Base-by-base conservation (phyloP, 2,113 vertebrate species). In the Probosciger aterrimus region DNA sequence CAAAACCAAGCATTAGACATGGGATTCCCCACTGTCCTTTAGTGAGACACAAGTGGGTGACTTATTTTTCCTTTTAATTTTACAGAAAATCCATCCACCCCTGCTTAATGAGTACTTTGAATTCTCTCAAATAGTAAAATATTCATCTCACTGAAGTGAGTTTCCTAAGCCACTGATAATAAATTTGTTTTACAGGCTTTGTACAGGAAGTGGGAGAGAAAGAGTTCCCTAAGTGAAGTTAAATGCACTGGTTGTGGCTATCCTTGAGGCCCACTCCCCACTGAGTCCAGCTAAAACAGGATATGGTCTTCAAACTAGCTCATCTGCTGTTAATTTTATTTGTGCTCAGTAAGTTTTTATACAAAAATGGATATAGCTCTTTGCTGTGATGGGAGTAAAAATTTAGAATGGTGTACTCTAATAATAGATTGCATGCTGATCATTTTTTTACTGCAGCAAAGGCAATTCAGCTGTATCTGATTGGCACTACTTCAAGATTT, bases 401-500 rank as follows among this genome's bases (percentile, higher is more conserved):
- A 63, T 70, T 85, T 81, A 44, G 62, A 92, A 85, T 76, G 44
- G 41, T 68, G 41, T 79, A 39, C 89, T 97, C 91, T 95, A 96
- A 92, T 95, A 97, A 96, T 94, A 95, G 95, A 95, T 84, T 86
- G 81, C 86, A 78, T 2, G 35, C 83, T 82, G 91, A 93, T 92
- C 11, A 11, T 94, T 92, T 89, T 95, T 95, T 87, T 86, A 62
- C 78, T 79, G 55, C 85, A 75, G 94, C 87, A 81, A 79, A 91
- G 52, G 80, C 85, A 95, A 92, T 92, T 95, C 85, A 81, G 79
- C 81, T 96, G 37, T 94, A 95, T 96, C 96, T 96, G 95, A 97
- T 91, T 97, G 96, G 96, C 96, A 88, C n/a, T 68, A 46, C 76
- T 83, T 95, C 96, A 96, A 92, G 78, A 93, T 80, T 91, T 92